These are phyloP conservation scores for Pachypeltis micranthus DNA, from an alignment of 1,140 invertebrate species.

Conservation along the genomic window DNA sequence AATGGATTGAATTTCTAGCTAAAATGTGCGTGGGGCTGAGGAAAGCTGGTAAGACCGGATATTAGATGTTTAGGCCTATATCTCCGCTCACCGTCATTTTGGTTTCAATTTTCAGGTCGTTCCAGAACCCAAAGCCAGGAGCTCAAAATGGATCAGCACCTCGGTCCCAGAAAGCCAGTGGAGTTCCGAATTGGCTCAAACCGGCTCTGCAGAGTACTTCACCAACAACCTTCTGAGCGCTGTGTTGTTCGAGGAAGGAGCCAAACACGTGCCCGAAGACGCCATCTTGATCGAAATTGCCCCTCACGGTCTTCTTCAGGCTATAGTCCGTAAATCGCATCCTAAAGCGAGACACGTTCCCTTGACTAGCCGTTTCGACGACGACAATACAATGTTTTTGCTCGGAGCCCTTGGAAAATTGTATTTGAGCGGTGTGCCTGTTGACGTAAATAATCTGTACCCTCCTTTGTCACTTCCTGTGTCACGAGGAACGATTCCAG, in stretches of 20 bases:
- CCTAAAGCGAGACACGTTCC: background rate
- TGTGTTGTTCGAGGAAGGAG: slow-evolving; percentile 48
- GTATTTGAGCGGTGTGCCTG: background rate
- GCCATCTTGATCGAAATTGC: slow-evolving; percentile 48
- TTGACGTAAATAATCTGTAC: background rate
- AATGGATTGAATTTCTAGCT: no score
- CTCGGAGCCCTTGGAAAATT: background rate
- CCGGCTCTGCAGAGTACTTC: slow-evolving; percentile 50
- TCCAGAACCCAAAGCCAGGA: slow-evolving; percentile 38
- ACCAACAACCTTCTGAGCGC: slow-evolving; percentile 53
- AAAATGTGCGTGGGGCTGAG: no score
- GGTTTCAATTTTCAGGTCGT: no score
- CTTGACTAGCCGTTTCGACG: background rate
- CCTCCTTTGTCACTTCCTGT: background rate
- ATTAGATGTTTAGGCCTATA: no score
- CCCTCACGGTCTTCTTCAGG: slow-evolving; percentile 45
- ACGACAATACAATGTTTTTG: background rate
- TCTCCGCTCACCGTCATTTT: no score
- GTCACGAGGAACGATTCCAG: background rate
- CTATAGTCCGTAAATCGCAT: slow-evolving; percentile 42
- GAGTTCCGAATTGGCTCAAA: slow-evolving; percentile 36
- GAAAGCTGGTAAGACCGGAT: no score
- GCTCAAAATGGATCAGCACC: slow-evolving; percentile 46
- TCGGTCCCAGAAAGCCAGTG: slow-evolving; percentile 42
- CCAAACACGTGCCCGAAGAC: slow-evolving; percentile 43